phyloP scores from a whole-genome alignment of 2,113 vertebrate species.

The Rhagologus leucostigma region DNA sequence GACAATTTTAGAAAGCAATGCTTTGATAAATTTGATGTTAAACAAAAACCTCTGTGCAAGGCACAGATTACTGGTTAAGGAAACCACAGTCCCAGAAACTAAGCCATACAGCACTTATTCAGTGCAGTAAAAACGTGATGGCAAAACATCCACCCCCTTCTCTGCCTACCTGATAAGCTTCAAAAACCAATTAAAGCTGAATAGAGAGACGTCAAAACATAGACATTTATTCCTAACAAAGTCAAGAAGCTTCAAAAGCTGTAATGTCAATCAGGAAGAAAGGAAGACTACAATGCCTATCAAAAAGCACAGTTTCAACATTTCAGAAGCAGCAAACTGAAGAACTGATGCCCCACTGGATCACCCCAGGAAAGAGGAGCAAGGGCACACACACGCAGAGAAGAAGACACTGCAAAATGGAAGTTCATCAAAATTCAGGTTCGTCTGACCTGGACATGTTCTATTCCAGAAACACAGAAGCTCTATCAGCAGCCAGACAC shows the following conservation, averaged over 20 bases:
- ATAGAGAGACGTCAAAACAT: not conserved
- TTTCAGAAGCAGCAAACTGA: not conserved
- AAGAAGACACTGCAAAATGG: not conserved
- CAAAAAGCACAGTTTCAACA: not conserved
- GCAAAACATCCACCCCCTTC: not conserved
- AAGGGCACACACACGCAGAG: fast-evolving
- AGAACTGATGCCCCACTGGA: not conserved
- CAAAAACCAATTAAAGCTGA: not conserved
- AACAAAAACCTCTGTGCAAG: not conserved
- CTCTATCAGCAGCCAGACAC: not conserved
- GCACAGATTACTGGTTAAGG: not conserved
- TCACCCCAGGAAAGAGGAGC: not conserved
- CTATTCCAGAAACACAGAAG: not conserved
- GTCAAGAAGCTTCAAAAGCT: not conserved
- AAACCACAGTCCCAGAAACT: not conserved
- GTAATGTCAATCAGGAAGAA: not conserved
- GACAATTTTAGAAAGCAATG: not conserved
- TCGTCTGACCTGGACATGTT: not conserved
- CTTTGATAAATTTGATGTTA: not conserved
- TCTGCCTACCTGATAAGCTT: not conserved
- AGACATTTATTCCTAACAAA: not conserved
- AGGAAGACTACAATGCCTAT: not conserved
- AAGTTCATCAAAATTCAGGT: not conserved
- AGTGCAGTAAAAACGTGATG: not conserved
- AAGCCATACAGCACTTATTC: not conserved